Evolutionary conservation across 2,113 vertebrate genomes (phyloP).

Genomic region (Lampris incognitus): DNA sequence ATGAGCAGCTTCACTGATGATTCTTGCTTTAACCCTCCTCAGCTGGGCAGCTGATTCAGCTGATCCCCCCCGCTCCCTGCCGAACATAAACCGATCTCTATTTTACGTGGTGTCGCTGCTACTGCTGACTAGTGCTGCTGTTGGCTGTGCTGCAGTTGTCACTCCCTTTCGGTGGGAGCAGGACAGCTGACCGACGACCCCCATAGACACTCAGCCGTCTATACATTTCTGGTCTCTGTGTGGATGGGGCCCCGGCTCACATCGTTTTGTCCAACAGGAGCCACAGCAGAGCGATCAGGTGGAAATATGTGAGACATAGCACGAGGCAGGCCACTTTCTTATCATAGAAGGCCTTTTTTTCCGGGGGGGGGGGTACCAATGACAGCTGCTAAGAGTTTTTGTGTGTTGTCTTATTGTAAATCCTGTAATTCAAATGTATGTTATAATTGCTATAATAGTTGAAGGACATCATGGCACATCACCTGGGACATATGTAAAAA

Average conservation of each 20-base stretch:
- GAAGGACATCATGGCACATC: no score
- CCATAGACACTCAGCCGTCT: constrained; percentile 44
- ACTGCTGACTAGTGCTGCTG: constrained; percentile 50
- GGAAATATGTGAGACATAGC: constrained; percentile 22
- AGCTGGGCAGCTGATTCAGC: constrained; percentile 58
- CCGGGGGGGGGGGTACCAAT: not conserved
- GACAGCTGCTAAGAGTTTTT: not conserved
- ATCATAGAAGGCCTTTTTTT: no score
- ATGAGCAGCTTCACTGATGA: constrained; percentile 34
- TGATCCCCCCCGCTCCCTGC: not conserved
- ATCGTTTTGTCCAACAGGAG: constrained; percentile 48
- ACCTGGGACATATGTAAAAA: no score
- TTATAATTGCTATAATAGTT: no score
- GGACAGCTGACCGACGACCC: constrained; percentile 69
- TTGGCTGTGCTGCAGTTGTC: constrained; percentile 72
- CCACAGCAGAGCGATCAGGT: constrained; percentile 21
- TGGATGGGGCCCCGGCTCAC: not conserved
- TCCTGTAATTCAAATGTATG: no score
- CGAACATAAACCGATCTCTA: constrained; percentile 49
- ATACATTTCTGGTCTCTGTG: constrained; percentile 2
- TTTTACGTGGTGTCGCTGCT: constrained; percentile 46
- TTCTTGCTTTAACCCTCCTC: constrained; percentile 46
- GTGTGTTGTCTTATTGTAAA: no score
- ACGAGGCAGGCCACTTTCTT: not conserved
- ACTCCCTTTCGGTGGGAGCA: constrained; percentile 61